Evolutionary conservation across 2,888 invertebrate genomes (phyloP).

Genomic region (Willowsia nigromaculata): DNA sequence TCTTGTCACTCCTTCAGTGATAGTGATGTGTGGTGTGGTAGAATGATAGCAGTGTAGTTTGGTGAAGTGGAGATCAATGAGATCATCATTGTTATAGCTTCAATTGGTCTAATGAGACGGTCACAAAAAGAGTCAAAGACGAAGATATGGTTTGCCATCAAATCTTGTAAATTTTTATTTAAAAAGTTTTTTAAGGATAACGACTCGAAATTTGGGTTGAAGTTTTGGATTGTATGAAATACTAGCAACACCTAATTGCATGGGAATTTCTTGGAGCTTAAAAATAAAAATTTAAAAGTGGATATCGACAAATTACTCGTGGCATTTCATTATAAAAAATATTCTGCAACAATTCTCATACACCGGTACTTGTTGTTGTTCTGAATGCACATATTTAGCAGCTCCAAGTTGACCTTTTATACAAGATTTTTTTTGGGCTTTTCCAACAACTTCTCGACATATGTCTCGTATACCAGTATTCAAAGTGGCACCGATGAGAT

Average conservation of each 20-base stretch:
- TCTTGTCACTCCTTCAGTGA: background rate
- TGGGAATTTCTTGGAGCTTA: too few relatives aligned
- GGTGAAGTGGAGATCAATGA: background rate
- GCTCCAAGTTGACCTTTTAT: background rate
- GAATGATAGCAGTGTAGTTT: background rate
- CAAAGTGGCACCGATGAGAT: background rate
- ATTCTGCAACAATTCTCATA: too few relatives aligned
- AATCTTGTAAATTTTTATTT: too few relatives aligned
- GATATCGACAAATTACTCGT: too few relatives aligned
- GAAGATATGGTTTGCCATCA: background rate
- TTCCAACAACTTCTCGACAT: background rate
- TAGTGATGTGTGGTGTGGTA: background rate
- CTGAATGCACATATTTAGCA: background rate
- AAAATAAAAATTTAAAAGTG: too few relatives aligned
- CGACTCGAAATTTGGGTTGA: too few relatives aligned
- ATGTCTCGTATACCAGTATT: background rate
- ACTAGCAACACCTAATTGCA: too few relatives aligned
- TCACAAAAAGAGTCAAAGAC: background rate
- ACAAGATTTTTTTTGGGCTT: background rate
- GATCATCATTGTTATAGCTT: conserved; percentile 18
- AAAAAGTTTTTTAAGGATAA: too few relatives aligned
- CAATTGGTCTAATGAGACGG: conserved; percentile 16
- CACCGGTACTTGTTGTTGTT: too few relatives aligned
- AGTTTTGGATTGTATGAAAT: too few relatives aligned
- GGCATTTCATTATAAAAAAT: too few relatives aligned